Percentiles rank a stretch among this genome's conserved stretches.
These are phyloP conservation scores for Drosophila buzzatii DNA, from an alignment of 2,888 invertebrate genomes.

Conservation along the genomic window DNA sequence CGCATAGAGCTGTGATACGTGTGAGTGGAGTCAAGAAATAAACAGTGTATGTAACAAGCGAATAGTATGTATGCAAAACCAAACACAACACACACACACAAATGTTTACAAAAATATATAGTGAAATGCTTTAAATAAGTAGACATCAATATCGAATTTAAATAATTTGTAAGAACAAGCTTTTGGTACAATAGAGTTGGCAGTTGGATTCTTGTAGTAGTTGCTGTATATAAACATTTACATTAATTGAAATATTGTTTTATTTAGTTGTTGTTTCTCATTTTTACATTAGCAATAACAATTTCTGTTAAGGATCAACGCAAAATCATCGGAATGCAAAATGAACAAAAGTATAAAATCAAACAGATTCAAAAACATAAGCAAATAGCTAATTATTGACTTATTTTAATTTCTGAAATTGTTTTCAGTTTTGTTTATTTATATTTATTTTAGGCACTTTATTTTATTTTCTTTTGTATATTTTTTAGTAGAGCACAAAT, in stretches of 20 bases:
- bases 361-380: background rate
- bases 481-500: constrained; percentile 13
- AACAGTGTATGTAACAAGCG: constrained; percentile 72
- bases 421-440: constrained; percentile 11
- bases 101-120: constrained; percentile 60
- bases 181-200: constrained; percentile 51
- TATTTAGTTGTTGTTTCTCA: constrained; percentile 10
- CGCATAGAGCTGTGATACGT: constrained; percentile 28
- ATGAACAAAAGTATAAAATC: constrained; percentile 11
- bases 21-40: constrained; percentile 55
- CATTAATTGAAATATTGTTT: constrained; percentile 53
- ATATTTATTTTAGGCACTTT: constrained; percentile 1
- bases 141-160: constrained; percentile 73
- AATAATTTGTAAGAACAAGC: constrained; percentile 41
- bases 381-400: constrained; percentile 33
- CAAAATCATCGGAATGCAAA: constrained; percentile 58
- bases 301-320: constrained; percentile 46
- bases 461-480: background rate
- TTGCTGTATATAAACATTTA: constrained; percentile 56
- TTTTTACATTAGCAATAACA: constrained; percentile 61
- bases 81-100: constrained; percentile 56
- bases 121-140: constrained; percentile 60
- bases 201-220: constrained; percentile 54
- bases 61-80: constrained; percentile 64
- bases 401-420: constrained; percentile 17